Evolutionary conservation across 2,888 invertebrate genomes (phyloP), one percentile per base, ranked within the genome.

Genomic region (Acronicta alni): DNA sequence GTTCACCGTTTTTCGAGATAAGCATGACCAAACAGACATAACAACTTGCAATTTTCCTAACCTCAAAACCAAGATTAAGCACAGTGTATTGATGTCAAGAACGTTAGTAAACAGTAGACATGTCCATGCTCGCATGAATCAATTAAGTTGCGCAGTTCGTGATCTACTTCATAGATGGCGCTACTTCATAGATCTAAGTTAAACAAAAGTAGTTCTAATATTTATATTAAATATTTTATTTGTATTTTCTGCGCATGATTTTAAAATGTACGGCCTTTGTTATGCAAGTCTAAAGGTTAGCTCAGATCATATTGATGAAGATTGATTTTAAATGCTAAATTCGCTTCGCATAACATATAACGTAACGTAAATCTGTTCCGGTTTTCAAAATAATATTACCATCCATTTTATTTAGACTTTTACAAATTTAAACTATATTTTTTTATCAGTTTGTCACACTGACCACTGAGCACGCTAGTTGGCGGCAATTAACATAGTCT

Each of bases 121-220:
- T 61, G 62, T 57, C 46, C 48, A 45, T 42, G 38, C 66, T 67
- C 68, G 73, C 66, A 57, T 76, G 69, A 62, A 58, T 60, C 59
- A 67, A 45, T 52, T 37, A 55, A 41, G 52, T 58, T 57, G 43
- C 23, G n/a, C 71, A 66, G 74, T 80, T 55, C 61, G 7, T 60
- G 55, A 66, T 79, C 75, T 81, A 82, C 56, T 68, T 57, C 59
- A 85, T 48, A 89, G 89, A 85, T 88, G 88, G 82, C 86, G 84
- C 53, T 81, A 57, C 44, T 38, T 12, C 16, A 32, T 12, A 3
- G 14, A 44, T 53, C 30, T 51, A 49, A 3, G 8, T 20, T 2
- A 6, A 18, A n/a, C 14, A 20, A 20, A n/a, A 14, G 5, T 12
- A 12, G 26, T 30, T 12, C 12, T 30, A 4, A 30, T 12, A 30